These are phyloP conservation scores for Drosophila merina DNA, from an alignment of 2,888 invertebrate species.

Conservation along the genomic window DNA sequence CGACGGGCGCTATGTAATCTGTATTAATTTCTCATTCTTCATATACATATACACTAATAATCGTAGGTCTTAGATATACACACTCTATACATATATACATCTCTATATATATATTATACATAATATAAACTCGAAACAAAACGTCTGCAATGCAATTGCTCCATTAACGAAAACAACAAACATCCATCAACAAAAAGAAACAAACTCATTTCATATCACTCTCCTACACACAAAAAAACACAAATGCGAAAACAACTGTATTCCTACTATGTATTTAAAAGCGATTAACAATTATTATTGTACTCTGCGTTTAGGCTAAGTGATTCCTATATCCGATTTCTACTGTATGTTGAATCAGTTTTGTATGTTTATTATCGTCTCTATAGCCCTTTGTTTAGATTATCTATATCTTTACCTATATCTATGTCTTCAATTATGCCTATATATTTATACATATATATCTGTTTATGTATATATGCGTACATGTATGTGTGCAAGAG, in stretches of 20 bases:
- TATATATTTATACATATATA: constrained; percentile 4
- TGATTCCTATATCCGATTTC: constrained; percentile 27
- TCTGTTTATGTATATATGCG: not conserved
- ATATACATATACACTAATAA: constrained; percentile 35
- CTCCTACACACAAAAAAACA: constrained; percentile 38
- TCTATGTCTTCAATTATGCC: not conserved
- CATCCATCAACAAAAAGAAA: not conserved
- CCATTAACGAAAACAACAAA: constrained; percentile 11
- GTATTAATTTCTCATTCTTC: constrained; percentile 61
- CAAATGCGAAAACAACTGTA: constrained; percentile 63
- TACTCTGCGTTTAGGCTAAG: constrained; percentile 34
- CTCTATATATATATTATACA: constrained; percentile 31
- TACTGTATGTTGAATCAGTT: constrained; percentile 35
- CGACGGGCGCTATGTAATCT: constrained; percentile 63
- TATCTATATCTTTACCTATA: not conserved
- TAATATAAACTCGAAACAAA: constrained; percentile 5
- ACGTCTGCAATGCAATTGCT: constrained; percentile 42
- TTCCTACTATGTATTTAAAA: constrained; percentile 70
- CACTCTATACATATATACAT: constrained; percentile 7
- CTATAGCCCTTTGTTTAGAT: constrained; percentile 28
- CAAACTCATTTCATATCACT: constrained; percentile 61
- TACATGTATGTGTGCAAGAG: not conserved
- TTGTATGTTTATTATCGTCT: constrained; percentile 33
- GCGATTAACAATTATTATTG: constrained; percentile 53
- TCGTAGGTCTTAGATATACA: constrained; percentile 27